These are phyloP conservation scores for Dasyurus viverrinus DNA, from an alignment of 2,113 vertebrate genomes.

Conservation along the genomic window DNA sequence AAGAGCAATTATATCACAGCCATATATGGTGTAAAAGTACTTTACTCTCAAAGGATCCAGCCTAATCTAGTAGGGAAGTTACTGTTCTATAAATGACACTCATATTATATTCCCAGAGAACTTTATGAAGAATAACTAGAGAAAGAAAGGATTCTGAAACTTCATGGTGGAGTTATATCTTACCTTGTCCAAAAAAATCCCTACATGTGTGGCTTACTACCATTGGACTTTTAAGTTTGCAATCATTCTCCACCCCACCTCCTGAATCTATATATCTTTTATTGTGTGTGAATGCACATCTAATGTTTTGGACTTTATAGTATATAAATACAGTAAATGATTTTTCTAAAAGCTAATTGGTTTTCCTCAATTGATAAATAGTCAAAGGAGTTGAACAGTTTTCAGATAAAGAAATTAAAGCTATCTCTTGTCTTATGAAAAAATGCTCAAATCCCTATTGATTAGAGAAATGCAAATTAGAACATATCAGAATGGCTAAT, in stretches of 20 bases:
- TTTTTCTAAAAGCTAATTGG: neutral
- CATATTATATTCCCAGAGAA: neutral
- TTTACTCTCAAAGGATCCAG: neutral
- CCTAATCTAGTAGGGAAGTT: neutral
- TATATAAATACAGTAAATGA: neutral
- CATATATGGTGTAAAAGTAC: neutral
- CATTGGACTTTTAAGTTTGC: neutral
- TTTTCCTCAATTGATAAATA: neutral
- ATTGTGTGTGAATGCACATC: neutral
- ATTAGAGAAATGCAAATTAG: no score
- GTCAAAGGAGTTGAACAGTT: no score
- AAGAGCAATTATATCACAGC: neutral
- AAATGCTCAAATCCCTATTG: no score
- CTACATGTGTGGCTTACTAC: neutral
- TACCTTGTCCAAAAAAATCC: neutral
- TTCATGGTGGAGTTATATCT: neutral
- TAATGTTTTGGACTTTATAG: neutral
- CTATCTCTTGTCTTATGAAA: no score
- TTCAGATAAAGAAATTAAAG: no score
- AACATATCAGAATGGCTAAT: no score
- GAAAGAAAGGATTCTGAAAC: neutral
- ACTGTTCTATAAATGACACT: neutral
- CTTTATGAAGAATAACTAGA: neutral
- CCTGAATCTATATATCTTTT: neutral
- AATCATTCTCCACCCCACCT: neutral